Conservation (phyloP, 2,888 invertebrate species). For the Tiliacea citrago region DNA sequence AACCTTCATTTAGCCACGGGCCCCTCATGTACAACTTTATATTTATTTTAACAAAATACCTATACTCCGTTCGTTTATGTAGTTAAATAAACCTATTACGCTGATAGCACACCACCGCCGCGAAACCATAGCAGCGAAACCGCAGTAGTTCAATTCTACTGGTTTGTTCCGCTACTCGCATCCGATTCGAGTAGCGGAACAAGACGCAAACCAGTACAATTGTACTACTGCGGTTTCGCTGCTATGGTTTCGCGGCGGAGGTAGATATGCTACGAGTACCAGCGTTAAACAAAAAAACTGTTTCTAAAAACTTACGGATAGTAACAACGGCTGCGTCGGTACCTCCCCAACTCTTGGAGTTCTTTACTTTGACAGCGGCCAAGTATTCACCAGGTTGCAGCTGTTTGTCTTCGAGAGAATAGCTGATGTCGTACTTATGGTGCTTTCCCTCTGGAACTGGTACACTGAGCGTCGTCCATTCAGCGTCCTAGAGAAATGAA, state of each 20-base stretch:
- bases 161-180: too few species aligned
- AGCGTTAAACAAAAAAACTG: not conserved
- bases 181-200: too few species aligned
- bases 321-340: slow-evolving; percentile 72
- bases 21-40: not conserved
- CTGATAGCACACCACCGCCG: too few species aligned
- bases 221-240: too few species aligned
- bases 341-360: slow-evolving; percentile 80
- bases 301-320: slow-evolving; percentile 74
- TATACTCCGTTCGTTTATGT: not conserved
- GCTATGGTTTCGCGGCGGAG: too few species aligned
- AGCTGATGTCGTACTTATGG: slow-evolving; percentile 76
- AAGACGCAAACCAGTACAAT: too few species aligned
- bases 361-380: slow-evolving; percentile 79
- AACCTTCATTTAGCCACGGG: not conserved
- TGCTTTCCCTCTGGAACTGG: slow-evolving; percentile 71
- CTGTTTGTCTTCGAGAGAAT: slow-evolving; percentile 70
- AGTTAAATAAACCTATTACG: too few species aligned
- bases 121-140: too few species aligned
- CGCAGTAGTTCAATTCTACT: too few species aligned
- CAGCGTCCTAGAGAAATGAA: slow-evolving; percentile 65
- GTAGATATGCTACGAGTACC: too few species aligned
- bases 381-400: slow-evolving; percentile 78
- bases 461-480: slow-evolving; percentile 72
- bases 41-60: not conserved